Percentiles rank a stretch among this genome's conserved stretches.
Conservation (phyloP, 2,888 invertebrate genomes). For the Norana najaformis region DNA sequence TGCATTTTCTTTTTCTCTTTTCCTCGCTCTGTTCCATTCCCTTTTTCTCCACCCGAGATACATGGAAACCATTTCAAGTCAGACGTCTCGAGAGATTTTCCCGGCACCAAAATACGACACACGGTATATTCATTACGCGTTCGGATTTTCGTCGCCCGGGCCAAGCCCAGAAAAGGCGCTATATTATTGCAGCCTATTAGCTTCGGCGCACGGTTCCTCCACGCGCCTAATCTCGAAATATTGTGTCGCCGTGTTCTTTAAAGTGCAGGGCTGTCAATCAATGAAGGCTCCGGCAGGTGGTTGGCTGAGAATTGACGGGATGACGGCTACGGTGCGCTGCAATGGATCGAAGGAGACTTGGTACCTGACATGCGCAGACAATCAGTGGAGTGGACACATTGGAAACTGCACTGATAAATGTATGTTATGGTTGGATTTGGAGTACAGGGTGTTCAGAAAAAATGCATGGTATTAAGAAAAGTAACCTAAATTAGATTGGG, state of each 20-base stretch:
- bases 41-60: background rate
- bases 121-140: background rate
- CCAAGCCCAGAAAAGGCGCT: background rate
- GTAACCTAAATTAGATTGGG: no score
- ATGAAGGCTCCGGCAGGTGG: conserved; percentile 21
- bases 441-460: background rate
- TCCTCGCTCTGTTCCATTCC: background rate
- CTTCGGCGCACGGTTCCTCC: background rate
- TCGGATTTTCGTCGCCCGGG: background rate
- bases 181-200: background rate
- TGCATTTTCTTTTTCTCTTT: background rate
- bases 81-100: background rate
- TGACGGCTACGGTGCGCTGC: conserved; percentile 25
- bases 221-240: background rate
- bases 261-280: conserved; percentile 1
- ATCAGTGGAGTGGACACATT: conserved; percentile 31
- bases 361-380: conserved; percentile 26
- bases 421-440: background rate
- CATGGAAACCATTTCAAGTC: background rate
- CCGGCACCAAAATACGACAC: background rate
- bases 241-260: background rate
- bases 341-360: conserved; percentile 31
- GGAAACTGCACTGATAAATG: conserved; percentile 31
- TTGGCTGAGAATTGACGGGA: background rate
- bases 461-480: no score